phyloP scores from a whole-genome alignment of 2,113 vertebrate species.

The Centropristis striata region DNA sequence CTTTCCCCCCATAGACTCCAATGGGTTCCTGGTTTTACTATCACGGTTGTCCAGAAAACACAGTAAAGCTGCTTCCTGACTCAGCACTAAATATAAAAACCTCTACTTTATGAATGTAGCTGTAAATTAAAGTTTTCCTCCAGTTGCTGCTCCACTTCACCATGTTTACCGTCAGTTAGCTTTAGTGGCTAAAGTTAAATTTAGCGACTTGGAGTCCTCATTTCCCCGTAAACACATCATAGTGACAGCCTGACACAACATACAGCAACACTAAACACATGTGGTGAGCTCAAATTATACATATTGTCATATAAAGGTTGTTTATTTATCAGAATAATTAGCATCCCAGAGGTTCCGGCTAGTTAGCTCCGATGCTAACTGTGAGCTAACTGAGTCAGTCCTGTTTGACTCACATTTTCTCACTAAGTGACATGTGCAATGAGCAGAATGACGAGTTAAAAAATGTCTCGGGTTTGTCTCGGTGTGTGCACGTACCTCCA shows the following conservation, averaged over 20 bases:
- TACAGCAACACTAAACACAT: neutral
- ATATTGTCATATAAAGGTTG: neutral
- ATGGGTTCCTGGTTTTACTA: constrained; percentile 33
- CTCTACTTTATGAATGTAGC: neutral
- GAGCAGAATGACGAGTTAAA: too few relatives aligned
- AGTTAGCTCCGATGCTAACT: constrained; percentile 68
- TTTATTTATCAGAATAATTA: constrained; percentile 9
- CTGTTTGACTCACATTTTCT: constrained; percentile 35
- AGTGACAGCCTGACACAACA: constrained; percentile 39
- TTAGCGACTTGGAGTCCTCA: constrained; percentile 27
- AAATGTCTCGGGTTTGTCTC: neutral
- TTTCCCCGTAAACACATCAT: neutral
- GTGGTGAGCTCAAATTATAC: neutral
- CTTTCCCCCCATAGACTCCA: neutral
- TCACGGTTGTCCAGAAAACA: neutral
- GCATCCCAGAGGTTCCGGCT: constrained; percentile 51
- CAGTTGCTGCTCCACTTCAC: constrained; percentile 16
- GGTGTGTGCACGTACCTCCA: constrained; percentile 77
- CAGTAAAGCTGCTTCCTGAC: neutral
- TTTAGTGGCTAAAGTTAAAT: constrained; percentile 61
- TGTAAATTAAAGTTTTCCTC: neutral
- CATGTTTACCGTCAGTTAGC: constrained; percentile 60
- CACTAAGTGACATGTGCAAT: constrained; percentile 19
- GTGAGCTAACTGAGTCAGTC: constrained; percentile 46
- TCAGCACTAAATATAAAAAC: neutral